Evolutionary conservation across 1,140 invertebrate genomes (phyloP).

Genomic region (Parasteatoda tepidariorum): DNA sequence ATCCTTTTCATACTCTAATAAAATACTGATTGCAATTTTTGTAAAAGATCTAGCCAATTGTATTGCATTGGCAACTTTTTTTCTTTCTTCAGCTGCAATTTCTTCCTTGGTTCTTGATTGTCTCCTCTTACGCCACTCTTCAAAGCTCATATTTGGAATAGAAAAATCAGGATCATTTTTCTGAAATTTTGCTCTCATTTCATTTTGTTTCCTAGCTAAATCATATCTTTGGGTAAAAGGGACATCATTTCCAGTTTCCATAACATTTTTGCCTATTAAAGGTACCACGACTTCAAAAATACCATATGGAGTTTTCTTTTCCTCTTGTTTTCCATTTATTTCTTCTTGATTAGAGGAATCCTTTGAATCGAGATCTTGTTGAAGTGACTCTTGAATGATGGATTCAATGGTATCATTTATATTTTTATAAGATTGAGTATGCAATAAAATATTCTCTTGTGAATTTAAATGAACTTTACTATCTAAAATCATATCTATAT

Average conservation of each 20-base stretch:
- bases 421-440: too few species aligned
- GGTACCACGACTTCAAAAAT: conserved; percentile 16
- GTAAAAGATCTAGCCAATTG: not conserved
- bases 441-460: too few species aligned
- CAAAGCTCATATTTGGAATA: not conserved
- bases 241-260: not conserved
- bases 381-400: too few species aligned
- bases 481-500: too few species aligned
- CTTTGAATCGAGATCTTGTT: too few species aligned
- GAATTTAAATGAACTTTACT: too few species aligned
- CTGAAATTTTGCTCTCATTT: not conserved
- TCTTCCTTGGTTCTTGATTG: not conserved
- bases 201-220: not conserved
- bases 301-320: not conserved
- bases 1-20: not conserved
- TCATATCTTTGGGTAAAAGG: conserved; percentile 17
- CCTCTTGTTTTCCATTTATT: too few species aligned
- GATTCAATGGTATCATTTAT: too few species aligned
- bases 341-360: too few species aligned
- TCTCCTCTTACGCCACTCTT: not conserved
- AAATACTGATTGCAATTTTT: not conserved
- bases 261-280: not conserved
- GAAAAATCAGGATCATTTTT: not conserved
- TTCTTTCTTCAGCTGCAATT: not conserved
- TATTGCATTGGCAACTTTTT: not conserved